A percentile compares a stretch with the other conserved stretches of the same genome.
Conservation (phyloP, 2,113 vertebrate species). For the Sakesphorus luctuosus region DNA sequence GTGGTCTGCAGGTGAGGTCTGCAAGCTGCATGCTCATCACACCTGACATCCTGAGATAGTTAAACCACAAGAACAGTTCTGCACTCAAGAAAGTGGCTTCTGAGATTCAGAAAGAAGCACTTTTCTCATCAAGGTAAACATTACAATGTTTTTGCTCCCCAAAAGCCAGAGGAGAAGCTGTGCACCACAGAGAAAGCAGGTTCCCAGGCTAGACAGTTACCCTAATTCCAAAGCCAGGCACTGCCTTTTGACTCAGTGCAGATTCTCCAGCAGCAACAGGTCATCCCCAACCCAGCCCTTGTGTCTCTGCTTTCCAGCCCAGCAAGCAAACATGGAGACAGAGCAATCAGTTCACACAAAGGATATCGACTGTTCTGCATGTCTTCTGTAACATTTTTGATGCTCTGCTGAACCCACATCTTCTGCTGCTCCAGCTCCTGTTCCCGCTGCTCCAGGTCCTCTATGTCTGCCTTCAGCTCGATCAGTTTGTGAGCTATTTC, state of each 20-base stretch:
- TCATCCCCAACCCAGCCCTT: background rate
- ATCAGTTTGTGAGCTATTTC: constrained; percentile 98
- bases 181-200: background rate
- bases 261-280: background rate
- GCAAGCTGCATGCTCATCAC: background rate
- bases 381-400: constrained; percentile 96
- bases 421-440: constrained; percentile 96
- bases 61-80: background rate
- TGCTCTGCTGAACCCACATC: constrained; percentile 98
- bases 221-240: background rate
- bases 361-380: constrained; percentile 98
- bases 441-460: constrained; percentile 91
- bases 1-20: background rate
- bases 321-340: accelerated
- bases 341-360: constrained; percentile 35
- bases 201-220: background rate
- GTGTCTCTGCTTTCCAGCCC: background rate
- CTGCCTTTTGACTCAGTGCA: background rate
- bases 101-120: background rate
- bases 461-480: constrained; percentile 95
- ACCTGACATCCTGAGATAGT: background rate
- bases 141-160: background rate
- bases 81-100: background rate
- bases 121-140: background rate
- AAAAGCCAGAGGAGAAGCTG: background rate